Evolutionary conservation across 2,888 invertebrate species (phyloP), one percentile per base, ranked within the genome.

Genomic region (Asteroscopus sphinx): DNA sequence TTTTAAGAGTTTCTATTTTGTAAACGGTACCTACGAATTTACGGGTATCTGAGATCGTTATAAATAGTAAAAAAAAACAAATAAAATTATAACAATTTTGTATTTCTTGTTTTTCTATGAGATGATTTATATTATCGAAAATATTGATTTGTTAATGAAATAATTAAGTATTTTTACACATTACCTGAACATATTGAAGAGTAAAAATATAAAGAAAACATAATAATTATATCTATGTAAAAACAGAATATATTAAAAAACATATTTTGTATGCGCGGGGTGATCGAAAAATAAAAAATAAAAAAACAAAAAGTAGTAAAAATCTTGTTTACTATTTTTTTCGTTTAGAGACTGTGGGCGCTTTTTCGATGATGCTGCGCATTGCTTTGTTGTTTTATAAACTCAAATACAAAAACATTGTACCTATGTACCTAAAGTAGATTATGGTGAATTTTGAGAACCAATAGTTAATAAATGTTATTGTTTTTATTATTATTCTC

Each of bases 351-450:
- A 46, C 30, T 51, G 32, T 47, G 46, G 59, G 44, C 44, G 40
- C 32, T 51, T 80, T 83, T 81, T 83, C 84, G 81, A 84, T 86
- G 82, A 79, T 76, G 69, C 67, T 81, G 68, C 76, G 82, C 78
- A 66, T 76, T 76, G 91, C 92, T 93, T 93, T 90, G 92, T 93
- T 93, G 87, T 86, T 92, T 92, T 91, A 83, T 89, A 75, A 86
- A 87, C 81, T 76, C 89, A 85, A 87, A 85, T 62, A 65, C 85
- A 91, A 92, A 91, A 88, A 89, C 86, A 88, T 87, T 93, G 92
- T 94, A 93, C 93, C 92, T 93, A 83, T 93, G 93, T 93, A 94
- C 93, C 93, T 94, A 82, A 87, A 80, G 85, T 93, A 93, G 93
- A 73, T 74, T 80, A 85, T 80, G 82, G 81, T 86, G 87, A 85